Evolutionary conservation across 2,888 invertebrate genomes (phyloP).

Genomic region (Cephus nigrinus): DNA sequence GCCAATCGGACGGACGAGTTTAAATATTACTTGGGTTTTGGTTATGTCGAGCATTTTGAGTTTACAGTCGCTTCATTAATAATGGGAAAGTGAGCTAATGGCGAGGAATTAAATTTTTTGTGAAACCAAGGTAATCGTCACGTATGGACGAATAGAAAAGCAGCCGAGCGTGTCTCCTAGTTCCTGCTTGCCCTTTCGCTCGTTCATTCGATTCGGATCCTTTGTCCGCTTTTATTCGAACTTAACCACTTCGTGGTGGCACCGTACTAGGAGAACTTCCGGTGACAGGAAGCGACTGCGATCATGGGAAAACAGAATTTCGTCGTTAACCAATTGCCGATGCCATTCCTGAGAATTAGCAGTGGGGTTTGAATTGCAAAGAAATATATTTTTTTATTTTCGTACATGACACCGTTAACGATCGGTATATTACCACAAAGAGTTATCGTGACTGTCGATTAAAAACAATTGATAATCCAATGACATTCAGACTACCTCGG

Average conservation of each 20-base stretch:
- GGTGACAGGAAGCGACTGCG: not conserved
- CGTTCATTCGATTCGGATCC: conserved; percentile 18
- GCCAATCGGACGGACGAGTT: not conserved
- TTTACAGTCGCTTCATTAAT: too few relatives aligned
- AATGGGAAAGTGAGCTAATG: too few relatives aligned
- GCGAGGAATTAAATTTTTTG: conserved; percentile 2
- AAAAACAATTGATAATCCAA: too few relatives aligned
- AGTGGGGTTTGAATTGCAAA: not conserved
- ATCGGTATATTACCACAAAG: too few relatives aligned
- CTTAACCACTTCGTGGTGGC: not conserved
- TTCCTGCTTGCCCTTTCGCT: conserved; percentile 18
- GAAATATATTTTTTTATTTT: too few relatives aligned
- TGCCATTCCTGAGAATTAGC: not conserved
- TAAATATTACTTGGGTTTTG: not conserved
- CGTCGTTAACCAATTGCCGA: not conserved
- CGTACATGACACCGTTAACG: too few relatives aligned
- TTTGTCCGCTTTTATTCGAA: conserved; percentile 18
- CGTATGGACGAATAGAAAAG: too few relatives aligned
- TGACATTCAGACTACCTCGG: too few relatives aligned
- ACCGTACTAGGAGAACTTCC: not conserved
- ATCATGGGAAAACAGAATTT: too few relatives aligned
- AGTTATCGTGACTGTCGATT: too few relatives aligned
- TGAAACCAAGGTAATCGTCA: too few relatives aligned
- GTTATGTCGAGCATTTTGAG: not conserved
- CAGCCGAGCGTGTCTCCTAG: conserved; percentile 28